A percentile compares a stretch with the other conserved stretches of the same genome.
These are phyloP conservation scores for Himalopsyche phryganea DNA, from an alignment of 1,140 invertebrate species.

Conservation along the genomic window DNA sequence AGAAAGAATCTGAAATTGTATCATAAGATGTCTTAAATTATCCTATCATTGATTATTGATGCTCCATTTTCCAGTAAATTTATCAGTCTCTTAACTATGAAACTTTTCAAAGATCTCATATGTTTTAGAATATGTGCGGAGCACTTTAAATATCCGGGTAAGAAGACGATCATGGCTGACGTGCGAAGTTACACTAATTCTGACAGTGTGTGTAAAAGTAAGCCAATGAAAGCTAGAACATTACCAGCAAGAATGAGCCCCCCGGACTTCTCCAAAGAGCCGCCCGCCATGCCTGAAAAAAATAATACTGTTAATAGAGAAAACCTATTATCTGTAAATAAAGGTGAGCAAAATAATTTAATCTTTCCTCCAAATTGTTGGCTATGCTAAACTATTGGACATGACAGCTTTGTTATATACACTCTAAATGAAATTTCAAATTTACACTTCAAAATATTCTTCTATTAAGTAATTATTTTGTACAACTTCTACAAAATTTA, in stretches of 20 bases:
- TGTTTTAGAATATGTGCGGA: constrained; percentile 71
- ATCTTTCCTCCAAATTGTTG: too few relatives aligned
- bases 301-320: constrained; percentile 54
- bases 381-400: too few relatives aligned
- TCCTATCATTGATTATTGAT: too few relatives aligned
- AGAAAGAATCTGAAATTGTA: too few relatives aligned
- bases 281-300: constrained; percentile 48
- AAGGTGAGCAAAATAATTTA: constrained; percentile 25
- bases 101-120: constrained; percentile 27
- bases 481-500: too few relatives aligned
- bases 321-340: constrained; percentile 41
- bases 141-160: constrained; percentile 86
- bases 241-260: constrained; percentile 76
- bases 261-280: constrained; percentile 55
- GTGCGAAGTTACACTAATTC: constrained; percentile 40
- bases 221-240: constrained; percentile 58
- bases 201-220: constrained; percentile 52
- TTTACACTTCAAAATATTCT: too few relatives aligned
- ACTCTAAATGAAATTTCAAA: too few relatives aligned
- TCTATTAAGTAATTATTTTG: too few relatives aligned
- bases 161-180: constrained; percentile 63
- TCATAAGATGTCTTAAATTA: too few relatives aligned
- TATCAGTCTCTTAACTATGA: too few relatives aligned
- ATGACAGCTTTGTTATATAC: too few relatives aligned
- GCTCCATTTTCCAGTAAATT: too few relatives aligned